Base-by-base conservation (phyloP, 1,140 invertebrate species). In the Platyura marginata region DNA sequence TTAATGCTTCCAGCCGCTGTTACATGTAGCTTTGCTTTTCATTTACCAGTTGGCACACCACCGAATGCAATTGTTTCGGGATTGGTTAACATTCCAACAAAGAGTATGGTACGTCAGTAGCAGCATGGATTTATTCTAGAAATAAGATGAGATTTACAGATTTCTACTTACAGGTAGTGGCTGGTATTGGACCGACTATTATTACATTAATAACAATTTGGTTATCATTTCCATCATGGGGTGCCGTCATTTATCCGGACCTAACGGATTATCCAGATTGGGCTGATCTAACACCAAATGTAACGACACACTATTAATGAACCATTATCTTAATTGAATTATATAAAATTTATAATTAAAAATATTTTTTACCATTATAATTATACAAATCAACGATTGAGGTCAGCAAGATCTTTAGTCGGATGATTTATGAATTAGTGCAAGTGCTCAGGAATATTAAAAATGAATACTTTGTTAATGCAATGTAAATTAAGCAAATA, bases 21-120 rank as follows among this genome's bases (percentile, higher is more conserved):
- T 23, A 72, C 70, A 2, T 79, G 77, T 52, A 86, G 81, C 1
- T 87, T 70, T 58, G 69, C 74, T 1, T 77, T 76, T 58, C 66
- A 66, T 49, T 64, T 75, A 53, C 89, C 89, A 2, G 85, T 91
- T 1, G 71, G 71, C 3, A 77, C 74, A 2, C 86, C 88, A 9
- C 88, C 89, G 9, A 94, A 94, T 63, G 88, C 89, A 1, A 90
- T 95, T 41, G 86, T 85, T 3, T 81, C 81, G 37, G 76, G 75
- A 1, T 75, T 77, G 9, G 77, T 73, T 1, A 71, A 73, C 42
- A 81, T 86, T 58, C 71, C 64, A 38, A 77, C 77, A 1, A 69
- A 67, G 34, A 76, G 81, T 47, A 82, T 85, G 68, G 72, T 80
- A 35, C 56, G 52, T 55, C 39, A 35, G 22, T 5, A 43, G 18